These are phyloP conservation scores for Forbesichthys agassizii DNA, from an alignment of 2,113 vertebrate species.

Conservation along the genomic window DNA sequence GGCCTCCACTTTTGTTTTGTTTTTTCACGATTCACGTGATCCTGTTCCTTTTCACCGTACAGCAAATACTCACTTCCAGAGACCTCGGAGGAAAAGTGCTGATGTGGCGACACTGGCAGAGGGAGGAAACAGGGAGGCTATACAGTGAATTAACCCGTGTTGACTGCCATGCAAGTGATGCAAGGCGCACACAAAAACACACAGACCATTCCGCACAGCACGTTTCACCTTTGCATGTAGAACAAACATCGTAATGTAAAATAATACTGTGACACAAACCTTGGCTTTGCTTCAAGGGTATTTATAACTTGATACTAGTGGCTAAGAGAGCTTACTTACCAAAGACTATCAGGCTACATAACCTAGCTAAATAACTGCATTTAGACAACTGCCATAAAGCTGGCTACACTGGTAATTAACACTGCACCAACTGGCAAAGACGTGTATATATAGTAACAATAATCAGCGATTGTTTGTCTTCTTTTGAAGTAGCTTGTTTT, in stretches of 20 bases:
- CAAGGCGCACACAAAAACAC: background rate
- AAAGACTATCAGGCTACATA: no score
- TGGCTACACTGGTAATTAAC: no score
- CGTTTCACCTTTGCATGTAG: constrained; percentile 17
- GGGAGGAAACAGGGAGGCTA: constrained; percentile 39
- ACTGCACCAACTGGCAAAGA: no score
- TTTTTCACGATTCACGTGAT: constrained; percentile 18
- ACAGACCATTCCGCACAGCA: constrained; percentile 1
- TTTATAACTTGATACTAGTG: no score
- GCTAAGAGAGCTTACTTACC: no score
- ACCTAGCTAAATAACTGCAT: no score
- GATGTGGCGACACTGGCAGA: constrained; percentile 68
- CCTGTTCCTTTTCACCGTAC: constrained; percentile 66
- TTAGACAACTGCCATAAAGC: no score
- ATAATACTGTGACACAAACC: background rate
- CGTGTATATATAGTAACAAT: no score
- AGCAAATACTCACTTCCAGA: constrained; percentile 71
- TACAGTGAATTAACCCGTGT: constrained; percentile 62
- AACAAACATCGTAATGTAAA: constrained; percentile 21
- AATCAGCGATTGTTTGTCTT: no score
- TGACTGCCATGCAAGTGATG: constrained; percentile 42
- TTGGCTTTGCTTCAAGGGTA: background rate
- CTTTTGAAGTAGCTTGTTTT: no score
- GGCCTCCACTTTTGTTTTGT: background rate
- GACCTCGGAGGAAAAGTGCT: constrained; percentile 74